A percentile compares a stretch with the other conserved stretches of the same genome.
These are phyloP conservation scores for Salvelinus sp. DNA, from an alignment of 2,113 vertebrate genomes.

Conservation along the genomic window DNA sequence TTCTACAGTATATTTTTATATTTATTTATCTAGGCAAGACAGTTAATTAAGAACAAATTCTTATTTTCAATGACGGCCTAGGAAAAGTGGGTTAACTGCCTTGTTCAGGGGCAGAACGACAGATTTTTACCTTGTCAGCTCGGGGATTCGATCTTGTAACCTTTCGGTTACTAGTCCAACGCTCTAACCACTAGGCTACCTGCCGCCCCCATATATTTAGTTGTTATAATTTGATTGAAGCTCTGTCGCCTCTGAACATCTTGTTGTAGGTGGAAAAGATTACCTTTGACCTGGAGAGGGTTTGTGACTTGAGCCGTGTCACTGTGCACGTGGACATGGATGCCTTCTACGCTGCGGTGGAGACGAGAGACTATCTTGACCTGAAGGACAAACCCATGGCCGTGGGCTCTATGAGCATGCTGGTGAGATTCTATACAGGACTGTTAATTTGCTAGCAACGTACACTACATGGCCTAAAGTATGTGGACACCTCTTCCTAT, in stretches of 20 bases:
- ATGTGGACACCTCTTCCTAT: conserved; percentile 67
- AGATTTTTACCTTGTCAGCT: no score
- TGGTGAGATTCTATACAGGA: conserved; percentile 75
- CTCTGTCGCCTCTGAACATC: neutral
- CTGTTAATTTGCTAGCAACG: neutral
- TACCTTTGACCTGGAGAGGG: conserved; percentile 77
- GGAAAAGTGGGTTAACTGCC: no score
- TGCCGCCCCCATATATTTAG: no score
- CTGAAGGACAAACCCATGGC: conserved; percentile 91
- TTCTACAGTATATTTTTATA: no score
- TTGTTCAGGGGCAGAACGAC: no score
- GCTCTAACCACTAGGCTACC: no score
- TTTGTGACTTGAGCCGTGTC: conserved; percentile 80
- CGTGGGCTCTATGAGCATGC: conserved; percentile 93
- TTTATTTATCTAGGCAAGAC: no score
- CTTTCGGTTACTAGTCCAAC: no score
- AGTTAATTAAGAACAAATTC: no score
- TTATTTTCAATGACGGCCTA: no score
- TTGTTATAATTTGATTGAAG: no score
- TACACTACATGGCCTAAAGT: conserved; percentile 89
- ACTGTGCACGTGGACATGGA: conserved; percentile 98
- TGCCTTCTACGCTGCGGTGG: conserved; percentile 96
- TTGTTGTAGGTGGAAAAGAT: conserved; percentile 81
- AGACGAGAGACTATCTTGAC: conserved; percentile 92
- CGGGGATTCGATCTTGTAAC: no score